Evolutionary conservation across 2,797 vertebrate species (phyloP).

Genomic region (Micromesistius poutassou): DNA sequence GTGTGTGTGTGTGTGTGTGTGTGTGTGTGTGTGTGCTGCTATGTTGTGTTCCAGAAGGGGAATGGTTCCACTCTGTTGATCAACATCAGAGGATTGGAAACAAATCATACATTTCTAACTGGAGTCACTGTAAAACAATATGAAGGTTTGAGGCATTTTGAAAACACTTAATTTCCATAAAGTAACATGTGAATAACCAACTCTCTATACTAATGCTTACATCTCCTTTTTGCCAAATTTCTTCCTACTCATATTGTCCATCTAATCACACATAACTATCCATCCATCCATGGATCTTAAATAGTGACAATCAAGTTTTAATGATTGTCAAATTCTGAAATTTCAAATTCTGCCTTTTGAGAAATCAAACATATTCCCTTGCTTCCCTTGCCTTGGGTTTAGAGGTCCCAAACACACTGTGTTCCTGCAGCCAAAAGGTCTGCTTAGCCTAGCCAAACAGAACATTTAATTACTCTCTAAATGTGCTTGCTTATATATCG

Average conservation of each 20-base stretch:
- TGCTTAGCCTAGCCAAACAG: neutral
- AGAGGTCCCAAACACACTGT: neutral
- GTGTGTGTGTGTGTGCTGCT: neutral
- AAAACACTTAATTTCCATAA: too few species aligned
- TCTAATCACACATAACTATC: neutral
- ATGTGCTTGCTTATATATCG: neutral
- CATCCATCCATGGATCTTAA: neutral
- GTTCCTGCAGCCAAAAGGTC: neutral
- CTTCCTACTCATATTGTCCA: too few species aligned
- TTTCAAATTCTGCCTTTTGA: neutral
- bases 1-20: neutral
- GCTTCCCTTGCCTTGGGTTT: neutral
- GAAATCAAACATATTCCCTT: neutral
- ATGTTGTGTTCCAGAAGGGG: neutral
- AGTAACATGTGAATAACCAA: neutral
- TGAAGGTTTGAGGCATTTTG: too few species aligned
- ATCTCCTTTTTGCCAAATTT: neutral
- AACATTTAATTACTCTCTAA: constrained; percentile 6
- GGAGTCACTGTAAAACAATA: neutral
- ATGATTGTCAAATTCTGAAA: too few species aligned
- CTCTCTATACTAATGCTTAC: neutral
- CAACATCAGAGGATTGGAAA: neutral
- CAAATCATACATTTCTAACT: neutral
- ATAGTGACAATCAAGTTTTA: neutral
- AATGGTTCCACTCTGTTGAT: neutral